These are phyloP conservation scores for Matsumurasca onukii DNA, from an alignment of 1,140 invertebrate genomes.

Conservation along the genomic window DNA sequence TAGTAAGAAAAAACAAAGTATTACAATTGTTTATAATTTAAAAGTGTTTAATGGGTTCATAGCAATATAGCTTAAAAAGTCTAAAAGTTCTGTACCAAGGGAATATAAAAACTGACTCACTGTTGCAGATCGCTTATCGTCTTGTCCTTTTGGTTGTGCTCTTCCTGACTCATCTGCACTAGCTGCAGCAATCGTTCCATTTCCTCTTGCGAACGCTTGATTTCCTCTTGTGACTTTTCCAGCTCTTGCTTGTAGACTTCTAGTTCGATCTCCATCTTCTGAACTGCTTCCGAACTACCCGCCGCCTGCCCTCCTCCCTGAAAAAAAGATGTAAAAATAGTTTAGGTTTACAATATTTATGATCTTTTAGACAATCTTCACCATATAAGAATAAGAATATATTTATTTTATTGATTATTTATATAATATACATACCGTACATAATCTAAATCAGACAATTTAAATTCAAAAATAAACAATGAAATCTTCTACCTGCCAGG, in stretches of 20 bases:
- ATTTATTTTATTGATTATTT: background rate
- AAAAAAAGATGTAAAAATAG: background rate
- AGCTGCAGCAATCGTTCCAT: constrained; percentile 88
- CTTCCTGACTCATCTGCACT: constrained; percentile 93
- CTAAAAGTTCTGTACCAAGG: background rate
- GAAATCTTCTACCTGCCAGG: too few relatives aligned
- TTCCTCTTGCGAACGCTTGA: constrained; percentile 77
- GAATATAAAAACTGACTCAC: constrained; percentile 61
- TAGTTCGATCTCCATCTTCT: constrained; percentile 72
- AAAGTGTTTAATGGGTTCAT: too few relatives aligned
- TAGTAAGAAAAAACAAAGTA: constrained; percentile 9
- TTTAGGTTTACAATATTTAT: background rate
- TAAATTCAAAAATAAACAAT: too few relatives aligned
- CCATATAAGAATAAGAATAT: background rate
- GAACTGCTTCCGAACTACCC: constrained; percentile 27
- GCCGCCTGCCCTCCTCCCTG: background rate
- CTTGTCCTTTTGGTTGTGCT: constrained; percentile 93
- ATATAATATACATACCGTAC: background rate
- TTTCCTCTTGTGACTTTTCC: constrained; percentile 76
- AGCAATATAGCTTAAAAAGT: background rate
- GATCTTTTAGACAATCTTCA: background rate
- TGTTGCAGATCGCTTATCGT: constrained; percentile 94
- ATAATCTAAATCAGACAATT: background rate
- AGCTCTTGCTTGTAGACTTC: constrained; percentile 70
- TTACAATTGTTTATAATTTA: background rate